Conservation (phyloP, 2,797 vertebrate species). For the Amblyraja radiata region DNA sequence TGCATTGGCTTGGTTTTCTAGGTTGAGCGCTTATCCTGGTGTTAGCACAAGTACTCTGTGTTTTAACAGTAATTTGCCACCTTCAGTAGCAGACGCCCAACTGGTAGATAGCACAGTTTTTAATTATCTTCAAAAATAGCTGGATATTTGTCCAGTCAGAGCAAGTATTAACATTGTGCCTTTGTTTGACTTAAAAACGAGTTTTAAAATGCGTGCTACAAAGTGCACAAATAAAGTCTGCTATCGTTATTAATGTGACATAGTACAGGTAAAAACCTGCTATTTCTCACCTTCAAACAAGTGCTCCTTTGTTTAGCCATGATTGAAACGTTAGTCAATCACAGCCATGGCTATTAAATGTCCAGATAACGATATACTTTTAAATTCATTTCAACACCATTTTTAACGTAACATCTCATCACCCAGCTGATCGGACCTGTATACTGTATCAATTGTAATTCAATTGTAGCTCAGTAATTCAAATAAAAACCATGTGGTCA, state of each 20-base stretch:
- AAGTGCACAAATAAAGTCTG: background rate
- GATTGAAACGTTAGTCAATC: background rate
- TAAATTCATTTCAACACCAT: background rate
- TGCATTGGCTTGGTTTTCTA: too few species aligned
- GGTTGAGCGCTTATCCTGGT: too few species aligned
- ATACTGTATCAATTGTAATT: background rate
- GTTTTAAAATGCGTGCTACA: background rate
- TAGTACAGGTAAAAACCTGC: background rate
- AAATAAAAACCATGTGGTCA: background rate
- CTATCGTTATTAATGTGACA: background rate
- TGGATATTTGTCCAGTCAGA: background rate
- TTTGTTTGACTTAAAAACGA: constrained; percentile 17
- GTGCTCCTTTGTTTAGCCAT: constrained; percentile 18
- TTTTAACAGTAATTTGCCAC: background rate
- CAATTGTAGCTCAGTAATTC: background rate
- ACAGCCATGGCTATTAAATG: constrained; percentile 12
- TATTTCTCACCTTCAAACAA: constrained; percentile 28
- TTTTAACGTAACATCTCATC: background rate
- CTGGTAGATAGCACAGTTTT: background rate
- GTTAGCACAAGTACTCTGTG: too few species aligned
- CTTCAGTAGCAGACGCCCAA: background rate
- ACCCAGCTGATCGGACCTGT: background rate
- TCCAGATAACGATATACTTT: constrained; percentile 11
- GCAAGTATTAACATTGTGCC: constrained; percentile 1
- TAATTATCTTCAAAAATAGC: constrained; percentile 16